phyloP scores from a whole-genome alignment of 2,113 vertebrate species.

The Microcebus ravelobensis region DNA sequence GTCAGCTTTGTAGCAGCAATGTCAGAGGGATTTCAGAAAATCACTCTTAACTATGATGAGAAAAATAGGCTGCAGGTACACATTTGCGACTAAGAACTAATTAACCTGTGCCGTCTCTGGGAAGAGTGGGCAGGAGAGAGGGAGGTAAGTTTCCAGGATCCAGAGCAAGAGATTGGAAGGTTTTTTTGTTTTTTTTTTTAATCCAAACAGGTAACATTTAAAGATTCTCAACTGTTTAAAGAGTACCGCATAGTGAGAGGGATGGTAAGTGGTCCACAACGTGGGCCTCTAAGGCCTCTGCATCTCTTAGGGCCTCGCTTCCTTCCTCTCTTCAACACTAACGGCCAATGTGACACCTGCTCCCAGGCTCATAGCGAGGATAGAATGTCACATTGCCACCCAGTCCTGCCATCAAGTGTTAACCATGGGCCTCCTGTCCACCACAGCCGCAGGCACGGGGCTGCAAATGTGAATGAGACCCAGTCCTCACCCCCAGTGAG shows the following conservation, averaged over 20 bases:
- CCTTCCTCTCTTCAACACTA: neutral
- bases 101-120: neutral
- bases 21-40: slow-evolving; percentile 60
- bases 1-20: slow-evolving; percentile 72
- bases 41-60: neutral
- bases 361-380: accelerated
- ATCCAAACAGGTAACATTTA: neutral
- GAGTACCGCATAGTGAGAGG: neutral
- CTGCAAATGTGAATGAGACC: neutral
- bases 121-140: neutral
- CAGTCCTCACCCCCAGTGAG: neutral
- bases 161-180: neutral
- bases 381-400: neutral
- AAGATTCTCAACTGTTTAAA: neutral
- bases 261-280: neutral
- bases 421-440: accelerated
- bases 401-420: neutral
- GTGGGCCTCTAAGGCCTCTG: accelerated
- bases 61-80: neutral
- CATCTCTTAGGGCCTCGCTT: neutral
- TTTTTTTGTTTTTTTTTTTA: neutral
- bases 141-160: neutral
- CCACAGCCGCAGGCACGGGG: accelerated
- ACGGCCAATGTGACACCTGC: accelerated
- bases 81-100: neutral